These are phyloP conservation scores for Syngnathus floridae DNA, from an alignment of 2,113 vertebrate species.

Conservation along the genomic window DNA sequence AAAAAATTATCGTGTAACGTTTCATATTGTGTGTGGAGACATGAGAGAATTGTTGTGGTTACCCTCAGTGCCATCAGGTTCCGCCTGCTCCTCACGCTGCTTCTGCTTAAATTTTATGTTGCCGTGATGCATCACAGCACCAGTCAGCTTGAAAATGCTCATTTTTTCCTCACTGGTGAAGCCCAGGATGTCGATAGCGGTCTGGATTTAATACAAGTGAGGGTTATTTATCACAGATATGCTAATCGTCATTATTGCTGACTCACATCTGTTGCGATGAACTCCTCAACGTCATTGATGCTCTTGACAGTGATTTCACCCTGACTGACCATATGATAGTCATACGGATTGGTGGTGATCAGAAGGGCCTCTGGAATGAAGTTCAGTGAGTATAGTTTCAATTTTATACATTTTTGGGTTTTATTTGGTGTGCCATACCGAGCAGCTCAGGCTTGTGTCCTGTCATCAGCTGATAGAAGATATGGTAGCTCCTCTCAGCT, in stretches of 20 bases:
- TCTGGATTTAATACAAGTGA: slow-evolving; percentile 30
- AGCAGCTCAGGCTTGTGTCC: slow-evolving; percentile 68
- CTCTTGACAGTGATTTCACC: slow-evolving; percentile 64
- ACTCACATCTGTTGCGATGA: slow-evolving; percentile 61
- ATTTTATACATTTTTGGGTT: not conserved
- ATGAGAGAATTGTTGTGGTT: not conserved
- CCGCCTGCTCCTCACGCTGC: slow-evolving; percentile 66
- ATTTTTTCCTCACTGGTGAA: slow-evolving; percentile 80
- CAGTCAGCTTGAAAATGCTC: slow-evolving; percentile 81
- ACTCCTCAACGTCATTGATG: slow-evolving; percentile 59
- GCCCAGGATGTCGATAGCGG: slow-evolving; percentile 70
- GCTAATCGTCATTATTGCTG: not conserved
- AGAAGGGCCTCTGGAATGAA: slow-evolving; percentile 55
- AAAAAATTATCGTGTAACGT: not conserved
- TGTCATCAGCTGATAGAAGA: slow-evolving; percentile 72
- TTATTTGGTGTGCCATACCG: slow-evolving; percentile 37
- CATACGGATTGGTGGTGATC: slow-evolving; percentile 65
- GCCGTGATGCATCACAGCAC: slow-evolving; percentile 78
- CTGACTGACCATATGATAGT: slow-evolving; percentile 64
- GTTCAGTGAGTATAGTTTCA: not conserved
- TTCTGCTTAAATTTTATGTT: slow-evolving; percentile 66
- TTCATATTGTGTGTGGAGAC: not conserved
- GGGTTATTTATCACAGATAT: not conserved
- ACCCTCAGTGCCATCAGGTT: slow-evolving; percentile 67
- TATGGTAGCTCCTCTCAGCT: slow-evolving; percentile 73